Percentiles rank a stretch among this genome's conserved stretches.
Evolutionary conservation across 1,140 invertebrate genomes (phyloP).

Genomic region (Hyles vespertilio): DNA sequence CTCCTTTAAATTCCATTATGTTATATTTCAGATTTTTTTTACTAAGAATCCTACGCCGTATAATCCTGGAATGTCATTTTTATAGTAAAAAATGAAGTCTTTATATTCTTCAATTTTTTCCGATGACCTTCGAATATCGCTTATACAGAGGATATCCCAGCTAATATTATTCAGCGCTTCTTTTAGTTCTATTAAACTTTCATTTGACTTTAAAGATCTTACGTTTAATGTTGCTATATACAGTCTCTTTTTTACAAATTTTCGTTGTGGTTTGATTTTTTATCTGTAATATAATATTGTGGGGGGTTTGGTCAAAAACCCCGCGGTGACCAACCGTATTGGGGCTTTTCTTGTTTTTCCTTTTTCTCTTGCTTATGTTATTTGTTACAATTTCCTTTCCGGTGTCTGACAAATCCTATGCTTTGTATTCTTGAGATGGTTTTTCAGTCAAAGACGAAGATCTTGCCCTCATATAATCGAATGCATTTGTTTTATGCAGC

Average conservation of each 20-base stretch:
- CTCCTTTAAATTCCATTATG: slow-evolving; percentile 6
- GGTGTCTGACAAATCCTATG: slow-evolving; percentile 15
- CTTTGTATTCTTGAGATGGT: slow-evolving; percentile 6
- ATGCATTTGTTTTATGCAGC: slow-evolving; percentile 14
- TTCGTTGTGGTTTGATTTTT: background rate
- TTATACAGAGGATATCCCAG: background rate
- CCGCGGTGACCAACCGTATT: slow-evolving; percentile 20
- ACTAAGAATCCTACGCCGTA: slow-evolving; percentile 7
- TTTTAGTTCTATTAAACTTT: background rate
- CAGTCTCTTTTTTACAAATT: background rate
- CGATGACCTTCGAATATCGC: background rate
- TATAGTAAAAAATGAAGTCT: slow-evolving; percentile 2
- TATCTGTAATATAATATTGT: slow-evolving; percentile 1
- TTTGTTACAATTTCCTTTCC: slow-evolving; percentile 8
- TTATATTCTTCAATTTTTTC: slow-evolving; percentile 6
- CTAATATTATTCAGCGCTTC: background rate
- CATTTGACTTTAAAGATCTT: background rate
- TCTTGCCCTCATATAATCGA: slow-evolving; percentile 15
- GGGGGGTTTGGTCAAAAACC: slow-evolving; percentile 18
- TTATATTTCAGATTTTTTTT: background rate
- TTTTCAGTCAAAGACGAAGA: slow-evolving; percentile 12
- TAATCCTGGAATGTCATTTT: slow-evolving; percentile 3
- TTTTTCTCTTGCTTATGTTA: slow-evolving; percentile 9
- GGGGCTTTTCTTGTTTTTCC: slow-evolving; percentile 6
- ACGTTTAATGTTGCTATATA: background rate